Conservation (phyloP, 1,140 invertebrate genomes). For the Leptoteleia sp. region DNA sequence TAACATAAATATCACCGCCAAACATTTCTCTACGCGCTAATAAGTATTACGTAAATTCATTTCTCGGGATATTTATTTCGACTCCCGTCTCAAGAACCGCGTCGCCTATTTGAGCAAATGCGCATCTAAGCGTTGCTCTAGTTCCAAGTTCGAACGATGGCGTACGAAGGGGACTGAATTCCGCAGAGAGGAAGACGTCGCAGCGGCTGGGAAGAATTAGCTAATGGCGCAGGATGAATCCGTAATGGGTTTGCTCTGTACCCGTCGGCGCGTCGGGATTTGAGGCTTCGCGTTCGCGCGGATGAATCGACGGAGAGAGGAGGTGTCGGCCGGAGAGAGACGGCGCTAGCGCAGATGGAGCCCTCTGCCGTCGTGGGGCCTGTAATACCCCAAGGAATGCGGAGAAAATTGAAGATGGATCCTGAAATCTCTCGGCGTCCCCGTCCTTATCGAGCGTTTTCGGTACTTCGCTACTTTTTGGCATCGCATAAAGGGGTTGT, state of each 20-base stretch:
- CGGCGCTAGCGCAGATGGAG: slow-evolving; percentile 60
- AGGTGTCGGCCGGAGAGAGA: slow-evolving; percentile 48
- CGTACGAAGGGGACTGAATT: slow-evolving; percentile 67
- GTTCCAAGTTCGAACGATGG: slow-evolving; percentile 54
- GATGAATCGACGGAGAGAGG: slow-evolving; percentile 62
- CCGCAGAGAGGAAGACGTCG: slow-evolving; percentile 74
- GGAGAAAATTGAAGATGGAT: slow-evolving; percentile 79
- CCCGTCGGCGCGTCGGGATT: slow-evolving; percentile 77
- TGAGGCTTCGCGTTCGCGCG: slow-evolving; percentile 67
- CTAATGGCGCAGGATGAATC: slow-evolving; percentile 81
- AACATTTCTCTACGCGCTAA: too few species aligned
- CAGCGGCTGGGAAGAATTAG: slow-evolving; percentile 78
- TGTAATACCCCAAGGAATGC: slow-evolving; percentile 81
- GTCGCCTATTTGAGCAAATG: slow-evolving; percentile 44
- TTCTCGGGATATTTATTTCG: slow-evolving; percentile 34
- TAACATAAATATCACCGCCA: too few species aligned
- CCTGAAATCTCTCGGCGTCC: slow-evolving; percentile 55
- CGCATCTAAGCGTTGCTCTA: slow-evolving; percentile 59
- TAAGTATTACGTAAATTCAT: too few species aligned
- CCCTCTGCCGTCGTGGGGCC: slow-evolving; percentile 66
- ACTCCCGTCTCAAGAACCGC: slow-evolving; percentile 18
- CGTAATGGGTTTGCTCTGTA: slow-evolving; percentile 81
- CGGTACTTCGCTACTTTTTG: slow-evolving; percentile 52
- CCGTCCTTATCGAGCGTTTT: slow-evolving; percentile 49
- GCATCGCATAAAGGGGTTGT: slow-evolving; percentile 61